phyloP scores from a whole-genome alignment of 2,797 vertebrate genomes.

The Scleropages formosus region DNA sequence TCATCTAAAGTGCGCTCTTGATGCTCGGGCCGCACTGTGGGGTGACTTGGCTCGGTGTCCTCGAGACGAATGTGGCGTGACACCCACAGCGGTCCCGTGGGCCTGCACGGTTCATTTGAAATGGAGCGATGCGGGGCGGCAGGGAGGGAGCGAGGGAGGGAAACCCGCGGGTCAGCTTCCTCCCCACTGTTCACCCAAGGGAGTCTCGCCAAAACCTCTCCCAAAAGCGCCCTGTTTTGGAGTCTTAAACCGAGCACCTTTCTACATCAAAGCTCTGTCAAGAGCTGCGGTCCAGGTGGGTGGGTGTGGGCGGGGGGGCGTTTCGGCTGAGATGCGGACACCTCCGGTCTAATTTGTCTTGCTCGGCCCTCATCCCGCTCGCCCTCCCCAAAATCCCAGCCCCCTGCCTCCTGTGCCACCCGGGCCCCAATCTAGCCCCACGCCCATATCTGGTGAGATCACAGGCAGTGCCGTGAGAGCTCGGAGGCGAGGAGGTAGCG shows the following conservation, averaged over 20 bases:
- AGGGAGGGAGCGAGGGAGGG: too few species aligned
- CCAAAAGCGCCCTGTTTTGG: conserved; percentile 62
- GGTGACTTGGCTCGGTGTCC: conserved; percentile 45
- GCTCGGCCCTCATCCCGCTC: conserved; percentile 11
- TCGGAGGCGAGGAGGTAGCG: conserved; percentile 70
- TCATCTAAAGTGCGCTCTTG: conserved; percentile 43
- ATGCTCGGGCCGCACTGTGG: conserved; percentile 44
- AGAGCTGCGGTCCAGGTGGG: conserved; percentile 62
- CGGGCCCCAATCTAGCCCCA: conserved; percentile 56
- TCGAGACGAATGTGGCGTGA: conserved; percentile 49
- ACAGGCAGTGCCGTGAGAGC: conserved; percentile 68
- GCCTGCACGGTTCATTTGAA: conserved; percentile 42
- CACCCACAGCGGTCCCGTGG: conserved; percentile 47
- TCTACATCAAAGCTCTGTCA: conserved; percentile 69
- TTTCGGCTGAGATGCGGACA: conserved; percentile 69
- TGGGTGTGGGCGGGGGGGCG: conserved; percentile 60
- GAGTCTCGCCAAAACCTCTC: conserved; percentile 55
- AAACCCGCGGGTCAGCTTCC: conserved; percentile 44
- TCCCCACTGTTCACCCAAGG: conserved; percentile 55
- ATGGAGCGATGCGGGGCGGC: too few species aligned
- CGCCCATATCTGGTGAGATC: conserved; percentile 70
- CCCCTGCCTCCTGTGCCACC: conserved; percentile 43
- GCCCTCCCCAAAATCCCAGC: conserved; percentile 43
- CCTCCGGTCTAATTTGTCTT: conserved; percentile 70
- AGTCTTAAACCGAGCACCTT: conserved; percentile 62